Base-by-base conservation (phyloP, 1,140 invertebrate genomes). In the Conus ventricosus region DNA sequence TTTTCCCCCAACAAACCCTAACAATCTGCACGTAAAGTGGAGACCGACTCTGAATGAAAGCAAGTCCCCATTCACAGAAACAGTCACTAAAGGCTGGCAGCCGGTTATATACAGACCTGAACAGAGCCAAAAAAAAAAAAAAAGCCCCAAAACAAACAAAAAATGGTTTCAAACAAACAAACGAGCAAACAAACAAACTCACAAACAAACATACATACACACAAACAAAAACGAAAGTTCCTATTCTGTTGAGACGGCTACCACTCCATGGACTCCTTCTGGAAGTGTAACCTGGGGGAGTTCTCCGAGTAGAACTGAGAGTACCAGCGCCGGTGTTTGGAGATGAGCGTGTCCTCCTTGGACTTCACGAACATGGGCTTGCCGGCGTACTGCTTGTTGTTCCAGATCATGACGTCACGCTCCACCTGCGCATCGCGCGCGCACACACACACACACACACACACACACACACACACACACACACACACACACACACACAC, bases 381-480 rank as follows among this genome's bases (percentile, higher is more conserved):
- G 80, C 96, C 96, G 0, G 97, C 94, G 94, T 97, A 98, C 71
- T 96, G 96, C 93, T 99, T 99, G 95, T 97, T 97, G 93, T 98
- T 98, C 98, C 98, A 99, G 8, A 99, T 97, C 88, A 96, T 96
- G 0, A 98, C 96, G 93, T 99, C 98, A 5, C 98, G 96, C 93
- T 98, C 97, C 92, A 99, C 97, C 97, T 87, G 85, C 39, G 39
- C 39, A 39, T 39, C 39, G 39, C 39, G 3, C 39, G 39, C 39
- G 3, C 39, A 39, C 39, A 3, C 39, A 39, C 39, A 0, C 63
- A 53, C 78, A 51, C 78, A 81, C 78, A 51, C 39, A 39, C 39
- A 3, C 39, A 39, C 39, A 39, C 39, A 71, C 63, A 71, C 15
- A 17, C 63, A 71, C 63, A 71, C n/a, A 17, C n/a, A 71, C 63